These are phyloP conservation scores for Amphipoea oculea DNA, from an alignment of 2,888 invertebrate genomes.

Conservation along the genomic window DNA sequence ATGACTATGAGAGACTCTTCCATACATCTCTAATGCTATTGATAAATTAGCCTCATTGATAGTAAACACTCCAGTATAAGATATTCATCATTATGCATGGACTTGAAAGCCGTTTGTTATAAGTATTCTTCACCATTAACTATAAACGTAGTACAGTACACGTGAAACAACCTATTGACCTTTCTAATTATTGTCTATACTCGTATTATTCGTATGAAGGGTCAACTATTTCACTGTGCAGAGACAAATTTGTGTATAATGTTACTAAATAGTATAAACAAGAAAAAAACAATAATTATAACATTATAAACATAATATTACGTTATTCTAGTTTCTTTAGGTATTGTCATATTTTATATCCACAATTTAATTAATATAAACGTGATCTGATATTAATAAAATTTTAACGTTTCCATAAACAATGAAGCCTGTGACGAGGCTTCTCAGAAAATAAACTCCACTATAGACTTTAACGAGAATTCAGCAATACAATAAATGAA, in stretches of 20 bases:
- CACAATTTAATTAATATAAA: conserved; percentile 24
- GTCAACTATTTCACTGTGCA: neutral
- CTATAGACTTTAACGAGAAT: conserved; percentile 23
- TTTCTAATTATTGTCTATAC: conserved; percentile 16
- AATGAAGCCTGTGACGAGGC: conserved; percentile 21
- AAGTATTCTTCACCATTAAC: conserved; percentile 40
- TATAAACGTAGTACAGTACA: conserved; percentile 26
- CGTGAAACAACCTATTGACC: conserved; percentile 18
- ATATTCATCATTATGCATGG: conserved; percentile 37
- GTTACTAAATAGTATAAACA: conserved; percentile 9
- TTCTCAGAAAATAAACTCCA: conserved; percentile 40
- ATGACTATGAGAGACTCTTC: neutral
- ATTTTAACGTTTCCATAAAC: conserved; percentile 38
- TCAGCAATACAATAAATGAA: conserved; percentile 29
- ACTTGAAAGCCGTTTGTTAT: conserved; percentile 39
- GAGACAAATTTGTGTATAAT: neutral
- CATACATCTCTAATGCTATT: conserved; percentile 43
- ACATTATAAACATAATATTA: conserved; percentile 19
- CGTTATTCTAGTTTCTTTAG: conserved; percentile 2
- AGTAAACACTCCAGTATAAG: conserved; percentile 50
- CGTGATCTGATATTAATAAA: conserved; percentile 36
- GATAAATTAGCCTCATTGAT: conserved; percentile 55
- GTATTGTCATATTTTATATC: conserved; percentile 24
- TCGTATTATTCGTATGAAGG: neutral
- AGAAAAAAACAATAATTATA: conserved; percentile 12